A percentile compares a stretch with the other conserved stretches of the same genome.
phyloP scores from a whole-genome alignment of 2,113 vertebrate genomes.

The Chlorodrepanis virens region DNA sequence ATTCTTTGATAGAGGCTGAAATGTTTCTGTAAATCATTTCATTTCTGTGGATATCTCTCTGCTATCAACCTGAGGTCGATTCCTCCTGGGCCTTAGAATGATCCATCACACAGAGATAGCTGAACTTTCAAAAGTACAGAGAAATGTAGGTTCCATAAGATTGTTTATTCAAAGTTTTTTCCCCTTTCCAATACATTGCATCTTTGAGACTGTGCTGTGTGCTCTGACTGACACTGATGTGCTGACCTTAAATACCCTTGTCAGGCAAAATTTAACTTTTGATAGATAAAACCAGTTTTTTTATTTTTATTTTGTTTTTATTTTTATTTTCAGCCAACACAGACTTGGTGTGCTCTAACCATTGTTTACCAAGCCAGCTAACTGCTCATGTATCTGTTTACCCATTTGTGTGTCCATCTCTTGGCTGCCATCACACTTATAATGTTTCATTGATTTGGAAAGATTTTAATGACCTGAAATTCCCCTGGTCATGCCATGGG shows the following conservation, averaged over 20 bases:
- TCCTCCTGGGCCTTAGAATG: background rate
- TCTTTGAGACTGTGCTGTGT: background rate
- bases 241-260: background rate
- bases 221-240: background rate
- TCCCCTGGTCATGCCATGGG: background rate
- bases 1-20: background rate
- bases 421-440: background rate
- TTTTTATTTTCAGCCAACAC: background rate
- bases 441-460: slow-evolving; percentile 27
- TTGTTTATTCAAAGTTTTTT: background rate
- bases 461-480: slow-evolving; percentile 7
- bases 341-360: background rate
- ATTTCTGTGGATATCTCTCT: background rate
- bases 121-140: background rate
- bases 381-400: background rate
- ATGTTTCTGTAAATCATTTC: background rate
- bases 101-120: background rate
- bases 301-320: background rate
- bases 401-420: background rate
- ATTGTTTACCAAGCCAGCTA: background rate
- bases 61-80: background rate
- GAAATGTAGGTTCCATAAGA: background rate
- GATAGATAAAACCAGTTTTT: background rate
- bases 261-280: background rate
- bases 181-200: background rate